phyloP scores from a whole-genome alignment of 2,797 vertebrate species.

The Leptatherina wallacei region DNA sequence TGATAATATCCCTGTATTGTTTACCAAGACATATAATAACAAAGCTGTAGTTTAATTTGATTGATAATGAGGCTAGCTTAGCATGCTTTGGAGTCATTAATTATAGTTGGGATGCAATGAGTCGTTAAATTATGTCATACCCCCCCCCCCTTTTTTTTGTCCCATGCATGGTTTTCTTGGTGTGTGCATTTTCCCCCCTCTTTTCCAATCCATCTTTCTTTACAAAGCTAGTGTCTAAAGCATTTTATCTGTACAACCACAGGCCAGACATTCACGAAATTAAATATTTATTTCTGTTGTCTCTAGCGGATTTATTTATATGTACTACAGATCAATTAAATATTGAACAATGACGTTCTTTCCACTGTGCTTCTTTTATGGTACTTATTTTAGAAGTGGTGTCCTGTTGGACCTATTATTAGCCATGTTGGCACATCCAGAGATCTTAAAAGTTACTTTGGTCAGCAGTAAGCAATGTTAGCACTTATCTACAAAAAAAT shows the following conservation, averaged over 20 bases:
- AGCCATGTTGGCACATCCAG: constrained; percentile 3
- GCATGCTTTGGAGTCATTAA: background rate
- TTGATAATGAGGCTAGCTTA: background rate
- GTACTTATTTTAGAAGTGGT: constrained; percentile 7
- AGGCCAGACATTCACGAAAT: constrained; percentile 6
- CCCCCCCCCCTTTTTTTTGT: background rate
- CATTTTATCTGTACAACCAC: background rate
- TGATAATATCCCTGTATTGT: background rate
- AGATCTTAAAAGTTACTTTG: constrained; percentile 11
- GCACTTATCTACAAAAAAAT: background rate
- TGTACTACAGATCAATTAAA: constrained; percentile 13
- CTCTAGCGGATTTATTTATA: constrained; percentile 13
- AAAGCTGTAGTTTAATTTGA: background rate
- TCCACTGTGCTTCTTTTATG: constrained; percentile 9
- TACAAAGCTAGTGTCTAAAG: background rate
- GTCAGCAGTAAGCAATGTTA: background rate
- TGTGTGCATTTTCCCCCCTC: background rate
- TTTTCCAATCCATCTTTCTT: background rate
- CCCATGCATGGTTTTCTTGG: background rate
- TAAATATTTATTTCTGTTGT: constrained; percentile 18
- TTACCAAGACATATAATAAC: background rate
- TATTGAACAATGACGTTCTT: constrained; percentile 16
- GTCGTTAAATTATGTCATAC: background rate
- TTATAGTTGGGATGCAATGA: background rate
- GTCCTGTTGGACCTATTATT: constrained; percentile 11